A percentile compares a stretch with the other conserved stretches of the same genome.
Evolutionary conservation across 2,113 vertebrate species (phyloP).

Genomic region (Diadophis punctatus): DNA sequence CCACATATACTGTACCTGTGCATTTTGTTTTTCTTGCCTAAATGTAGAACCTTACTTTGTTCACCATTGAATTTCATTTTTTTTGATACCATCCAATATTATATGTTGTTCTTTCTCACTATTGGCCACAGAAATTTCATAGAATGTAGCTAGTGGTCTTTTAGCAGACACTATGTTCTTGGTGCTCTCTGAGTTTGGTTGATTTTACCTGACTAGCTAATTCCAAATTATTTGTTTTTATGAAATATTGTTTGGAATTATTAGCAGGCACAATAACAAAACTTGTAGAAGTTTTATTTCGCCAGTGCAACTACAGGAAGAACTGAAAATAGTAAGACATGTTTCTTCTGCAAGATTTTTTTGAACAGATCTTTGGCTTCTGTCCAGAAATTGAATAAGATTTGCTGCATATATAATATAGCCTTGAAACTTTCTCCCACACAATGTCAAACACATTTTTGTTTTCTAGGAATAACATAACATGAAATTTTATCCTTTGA

Average conservation of each 20-base stretch:
- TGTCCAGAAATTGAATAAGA: background rate
- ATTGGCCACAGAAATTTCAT: background rate
- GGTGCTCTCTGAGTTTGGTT: background rate
- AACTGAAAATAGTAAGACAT: background rate
- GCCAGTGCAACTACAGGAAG: background rate
- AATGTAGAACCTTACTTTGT: too few relatives aligned
- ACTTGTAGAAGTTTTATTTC: background rate
- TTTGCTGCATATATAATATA: background rate
- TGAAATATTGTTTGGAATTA: background rate
- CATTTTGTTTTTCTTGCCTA: too few relatives aligned
- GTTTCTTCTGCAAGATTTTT: background rate
- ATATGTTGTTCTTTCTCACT: background rate
- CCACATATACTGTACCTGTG: too few relatives aligned
- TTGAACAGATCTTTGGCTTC: background rate
- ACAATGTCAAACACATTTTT: background rate
- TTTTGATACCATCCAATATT: too few relatives aligned
- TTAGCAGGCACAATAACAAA: background rate
- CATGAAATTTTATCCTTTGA: background rate
- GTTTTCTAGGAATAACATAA: background rate
- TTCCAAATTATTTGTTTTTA: background rate
- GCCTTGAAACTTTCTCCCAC: background rate
- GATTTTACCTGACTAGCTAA: background rate
- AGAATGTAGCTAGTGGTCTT: background rate
- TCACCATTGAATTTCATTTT: too few relatives aligned
- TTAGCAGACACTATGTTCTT: background rate